Evolutionary conservation across 2,113 vertebrate genomes (phyloP), one percentile per base, ranked within the genome.

Genomic region (Cervus canadensis): DNA sequence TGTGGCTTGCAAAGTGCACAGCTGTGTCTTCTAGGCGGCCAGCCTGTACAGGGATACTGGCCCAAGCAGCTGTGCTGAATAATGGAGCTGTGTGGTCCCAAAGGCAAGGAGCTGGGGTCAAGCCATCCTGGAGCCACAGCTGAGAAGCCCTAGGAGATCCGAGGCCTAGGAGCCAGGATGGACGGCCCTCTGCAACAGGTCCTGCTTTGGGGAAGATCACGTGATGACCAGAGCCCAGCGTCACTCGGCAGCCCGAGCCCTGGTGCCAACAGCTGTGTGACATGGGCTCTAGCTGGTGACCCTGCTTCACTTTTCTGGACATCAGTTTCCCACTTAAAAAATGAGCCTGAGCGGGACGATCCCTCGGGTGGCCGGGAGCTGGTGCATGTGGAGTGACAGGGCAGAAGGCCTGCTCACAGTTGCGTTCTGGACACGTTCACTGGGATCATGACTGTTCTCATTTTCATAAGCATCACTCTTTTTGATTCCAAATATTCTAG

Each of bases 381-480:
- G 26, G 43, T 10, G 3, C 9, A 0, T 0, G 1, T 11, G 9
- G 21, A 1, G 7, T 12, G 26, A 15, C 15, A 3, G 0, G 0
- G 82, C 30, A 19, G 33, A 3, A 50, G 26, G 28, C 21, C n/a
- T 4, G 33, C 71, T 79, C 25, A 1, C 0, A 0, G 33, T 2
- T 3, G 3, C 2, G 2, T 48, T 15, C 59, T 0, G 40, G 0
- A 33, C 12, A 2, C 0, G 1, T 9, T 2, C 2, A 30, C 56
- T 30, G 87, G 2, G 6, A 4, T 19, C 7, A 7, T 21, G 11
- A 15, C 62, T 2, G 5, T 33, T 71, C 12, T 25, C 26, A 23
- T 36, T 60, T 52, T 64, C 71, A 59, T 2, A 23, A 54, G 57
- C 82, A 6, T 25, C 26, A 0, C 30, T 74, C 45, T 52, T 92